Evolutionary conservation across 2,888 invertebrate genomes (phyloP).

Genomic region (Synanthedon formicaeformis): DNA sequence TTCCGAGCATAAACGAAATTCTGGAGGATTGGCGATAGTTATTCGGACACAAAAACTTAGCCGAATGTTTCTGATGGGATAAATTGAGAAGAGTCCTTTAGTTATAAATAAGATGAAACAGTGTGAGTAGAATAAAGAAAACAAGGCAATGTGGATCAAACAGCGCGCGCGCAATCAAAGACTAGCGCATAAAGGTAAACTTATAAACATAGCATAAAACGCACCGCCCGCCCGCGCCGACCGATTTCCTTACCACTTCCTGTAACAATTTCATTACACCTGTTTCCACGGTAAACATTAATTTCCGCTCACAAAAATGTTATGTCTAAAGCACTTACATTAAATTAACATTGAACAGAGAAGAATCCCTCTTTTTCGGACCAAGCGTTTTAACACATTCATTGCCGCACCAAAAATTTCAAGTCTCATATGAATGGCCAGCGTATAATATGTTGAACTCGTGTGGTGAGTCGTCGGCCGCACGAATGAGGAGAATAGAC

Average conservation of each 20-base stretch:
- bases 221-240: conserved; percentile 1
- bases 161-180: conserved; percentile 24
- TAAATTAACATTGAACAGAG: neutral
- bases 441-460: too few species aligned
- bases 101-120: neutral
- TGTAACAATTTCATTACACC: conserved; percentile 40
- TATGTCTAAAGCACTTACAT: conserved; percentile 4
- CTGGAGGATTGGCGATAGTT: too few species aligned
- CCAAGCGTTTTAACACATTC: too few species aligned
- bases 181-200: conserved; percentile 2
- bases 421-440: too few species aligned
- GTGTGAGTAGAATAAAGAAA: neutral
- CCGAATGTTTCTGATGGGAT: too few species aligned
- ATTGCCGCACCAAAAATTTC: too few species aligned
- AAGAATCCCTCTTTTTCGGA: too few species aligned
- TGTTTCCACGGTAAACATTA: conserved; percentile 24
- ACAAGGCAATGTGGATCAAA: conserved; percentile 19
- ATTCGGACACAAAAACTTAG: too few species aligned
- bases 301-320: conserved; percentile 20
- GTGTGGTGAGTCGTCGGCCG: too few species aligned
- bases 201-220: conserved; percentile 16
- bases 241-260: conserved; percentile 34
- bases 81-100: neutral
- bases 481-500: too few species aligned
- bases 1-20: too few species aligned